Evolutionary conservation across 2,888 invertebrate species (phyloP).

Genomic region (Mesorhabditis sp.): DNA sequence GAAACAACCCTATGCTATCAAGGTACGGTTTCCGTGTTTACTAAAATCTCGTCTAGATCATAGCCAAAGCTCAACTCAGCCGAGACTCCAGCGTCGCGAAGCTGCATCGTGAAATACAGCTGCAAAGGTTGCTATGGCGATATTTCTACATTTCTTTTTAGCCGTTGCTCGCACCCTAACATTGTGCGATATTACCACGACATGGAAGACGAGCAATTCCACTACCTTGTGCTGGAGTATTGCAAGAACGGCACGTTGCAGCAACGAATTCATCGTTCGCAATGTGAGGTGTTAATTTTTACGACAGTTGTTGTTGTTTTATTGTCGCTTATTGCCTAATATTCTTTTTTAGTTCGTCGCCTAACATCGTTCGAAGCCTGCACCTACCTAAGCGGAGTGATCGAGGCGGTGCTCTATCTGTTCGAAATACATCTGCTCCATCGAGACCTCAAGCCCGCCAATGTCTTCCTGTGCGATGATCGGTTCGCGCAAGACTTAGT

Average conservation of each 20-base stretch:
- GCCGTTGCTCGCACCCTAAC: background rate
- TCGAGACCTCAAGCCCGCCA: slow-evolving; percentile 1
- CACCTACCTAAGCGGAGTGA: background rate
- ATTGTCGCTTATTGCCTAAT: background rate
- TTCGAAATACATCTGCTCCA: background rate
- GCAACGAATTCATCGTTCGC: background rate
- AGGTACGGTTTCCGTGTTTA: background rate
- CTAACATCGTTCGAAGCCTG: background rate
- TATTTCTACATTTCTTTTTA: background rate
- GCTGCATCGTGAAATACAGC: slow-evolving; percentile 2
- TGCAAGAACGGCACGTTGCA: background rate
- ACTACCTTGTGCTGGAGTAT: background rate
- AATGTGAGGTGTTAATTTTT: too few relatives aligned
- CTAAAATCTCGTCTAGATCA: background rate
- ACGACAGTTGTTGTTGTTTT: background rate
- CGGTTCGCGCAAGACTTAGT: too few relatives aligned
- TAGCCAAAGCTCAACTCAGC: background rate
- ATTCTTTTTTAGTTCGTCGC: background rate
- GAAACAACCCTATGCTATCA: background rate
- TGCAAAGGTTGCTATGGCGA: background rate
- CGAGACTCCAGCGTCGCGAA: background rate
- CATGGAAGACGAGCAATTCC: background rate
- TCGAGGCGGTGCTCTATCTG: background rate
- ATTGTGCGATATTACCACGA: background rate
- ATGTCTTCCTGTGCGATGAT: background rate